A percentile compares a stretch with the other conserved stretches of the same genome.
These are phyloP conservation scores for Crambe crambe DNA, from an alignment of 37 sponge, comb jelly and placozoan species.

Conservation along the genomic window DNA sequence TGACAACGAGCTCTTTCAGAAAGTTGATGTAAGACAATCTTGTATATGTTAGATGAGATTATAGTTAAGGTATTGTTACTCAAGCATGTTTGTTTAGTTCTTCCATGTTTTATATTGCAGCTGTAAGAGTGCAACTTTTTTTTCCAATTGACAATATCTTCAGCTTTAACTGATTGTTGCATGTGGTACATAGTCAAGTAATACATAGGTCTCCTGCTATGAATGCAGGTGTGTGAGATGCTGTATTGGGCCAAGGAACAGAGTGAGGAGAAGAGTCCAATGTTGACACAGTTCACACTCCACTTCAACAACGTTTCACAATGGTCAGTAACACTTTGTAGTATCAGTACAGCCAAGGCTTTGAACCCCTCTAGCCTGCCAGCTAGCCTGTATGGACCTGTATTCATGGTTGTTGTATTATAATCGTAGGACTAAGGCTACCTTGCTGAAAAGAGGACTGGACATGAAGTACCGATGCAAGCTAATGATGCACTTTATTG, in stretches of 20 bases:
- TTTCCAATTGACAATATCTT: too few species aligned
- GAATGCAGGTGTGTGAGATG: constrained; percentile 87
- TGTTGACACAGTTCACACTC: constrained; percentile 84
- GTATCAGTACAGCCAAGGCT: too few species aligned
- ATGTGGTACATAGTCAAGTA: too few species aligned
- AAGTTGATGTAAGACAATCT: constrained; percentile 71
- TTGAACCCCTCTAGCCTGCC: too few species aligned
- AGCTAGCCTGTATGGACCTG: too few species aligned
- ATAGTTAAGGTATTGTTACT: not conserved
- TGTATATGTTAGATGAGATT: not conserved
- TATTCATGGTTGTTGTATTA: too few species aligned
- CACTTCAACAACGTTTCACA: constrained; percentile 93
- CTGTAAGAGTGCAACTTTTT: too few species aligned
- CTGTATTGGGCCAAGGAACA: constrained; percentile 86
- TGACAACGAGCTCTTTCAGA: constrained; percentile 80
- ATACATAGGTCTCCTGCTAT: too few species aligned
- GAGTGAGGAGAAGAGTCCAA: constrained; percentile 83
- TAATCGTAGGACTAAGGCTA: constrained; percentile 65
- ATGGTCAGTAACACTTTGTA: constrained; percentile 75
- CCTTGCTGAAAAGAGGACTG: constrained; percentile 53
- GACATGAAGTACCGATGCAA: constrained; percentile 76
- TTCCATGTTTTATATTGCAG: too few species aligned
- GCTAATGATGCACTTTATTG: constrained; percentile 61
- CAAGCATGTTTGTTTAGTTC: too few species aligned
- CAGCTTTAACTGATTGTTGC: too few species aligned